Base-by-base conservation (phyloP, 2,888 invertebrate genomes). In the Melanostoma mellinum region DNA sequence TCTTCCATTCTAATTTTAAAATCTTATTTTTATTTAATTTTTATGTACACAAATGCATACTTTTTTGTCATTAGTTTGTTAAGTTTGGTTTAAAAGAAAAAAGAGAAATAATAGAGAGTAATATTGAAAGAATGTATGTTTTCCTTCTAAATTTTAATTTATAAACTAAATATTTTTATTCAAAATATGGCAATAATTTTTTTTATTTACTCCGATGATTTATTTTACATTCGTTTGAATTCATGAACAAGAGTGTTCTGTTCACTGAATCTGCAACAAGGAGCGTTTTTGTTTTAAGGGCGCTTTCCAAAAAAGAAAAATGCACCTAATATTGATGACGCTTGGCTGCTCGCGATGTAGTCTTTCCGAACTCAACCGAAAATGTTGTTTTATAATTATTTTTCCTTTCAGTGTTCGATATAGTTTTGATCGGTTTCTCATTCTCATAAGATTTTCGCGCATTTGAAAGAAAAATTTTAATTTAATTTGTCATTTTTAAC, bases 1-100 rank as follows among this genome's bases (percentile, higher is more conserved):
- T 67, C 68, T 78, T 82, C 77, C 77, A 77, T 77, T 77, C 72
- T 76, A 33, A 56, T 10, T 53, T 63, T 44, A 53, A 50, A 48
- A 2, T 3, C 33, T n/a, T 35, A 44, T 55, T 61, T 61, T 53
- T 61, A 53, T 38, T 58, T 35, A n/a, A 6, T 33, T 71, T 32
- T 58, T 61, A 10, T 53, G 55, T 82, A 53, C 40, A 50, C 48
- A 61, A 42, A n/a, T 72, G 58, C 71, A 78, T 78, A 75, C 20
- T 63, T 63, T 68, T 78, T 68, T 78, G 77, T 78, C 77, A 78
- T 71, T 78, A 78, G 77, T 72, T 76, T 78, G 77, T 72, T 78
- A 78, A 78, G 77, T 78, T 78, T 78, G 55, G 63, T 69, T 58
- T 55, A 69, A 60, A 38, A 65, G 30, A 63, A 36, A 46, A 50